Evolutionary conservation across 2,113 vertebrate genomes (phyloP), one percentile per base, ranked within the genome.

Genomic region (Murina feae): DNA sequence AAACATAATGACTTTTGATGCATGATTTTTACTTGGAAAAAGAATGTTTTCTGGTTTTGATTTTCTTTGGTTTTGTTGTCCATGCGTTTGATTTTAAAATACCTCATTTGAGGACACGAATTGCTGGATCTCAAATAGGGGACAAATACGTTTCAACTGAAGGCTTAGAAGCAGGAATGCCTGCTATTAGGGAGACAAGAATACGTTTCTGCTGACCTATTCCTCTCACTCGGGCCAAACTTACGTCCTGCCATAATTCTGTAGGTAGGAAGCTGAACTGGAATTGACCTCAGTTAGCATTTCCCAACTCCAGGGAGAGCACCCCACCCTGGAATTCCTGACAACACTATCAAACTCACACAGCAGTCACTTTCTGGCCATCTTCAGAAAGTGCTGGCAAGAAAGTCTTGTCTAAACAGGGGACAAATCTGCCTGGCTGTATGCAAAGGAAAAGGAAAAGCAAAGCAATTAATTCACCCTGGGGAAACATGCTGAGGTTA

Each of bases 201-300:
- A 74, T 81, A 76, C 37, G 39, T 98, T 98, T 97, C 96, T 98
- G 97, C 97, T 96, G 91, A 97, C 95, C 93, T 63, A 93, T 83
- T 95, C 93, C 78, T 96, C 86, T 93, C 55, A 87, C 63, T 42
- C 18, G 28, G 96, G 96, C 97, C 97, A 82, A 95, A 96, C 94
- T 88, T 89, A 93, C n/a, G 97, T 98, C 97, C 97, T 98, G 97
- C 96, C 95, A 96, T 97, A 95, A 96, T 80, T 97, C 97, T 97
- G 97, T 84, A 96, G 97, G 98, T 97, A 97, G 96, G 96, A 97
- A 97, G 83, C 92, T 96, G 98, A 98, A 98, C 96, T 97, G 92
- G 96, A 97, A 81, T 92, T 98, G 97, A 96, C 95, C 96, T 97
- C 96, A 3, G 14, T 92, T 96, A 95, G 91, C 92, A 92, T 94